A percentile compares a stretch with the other conserved stretches of the same genome.
Evolutionary conservation across 2,888 invertebrate species (phyloP).

Genomic region (Scaptodrosophila latifasciaeformis): DNA sequence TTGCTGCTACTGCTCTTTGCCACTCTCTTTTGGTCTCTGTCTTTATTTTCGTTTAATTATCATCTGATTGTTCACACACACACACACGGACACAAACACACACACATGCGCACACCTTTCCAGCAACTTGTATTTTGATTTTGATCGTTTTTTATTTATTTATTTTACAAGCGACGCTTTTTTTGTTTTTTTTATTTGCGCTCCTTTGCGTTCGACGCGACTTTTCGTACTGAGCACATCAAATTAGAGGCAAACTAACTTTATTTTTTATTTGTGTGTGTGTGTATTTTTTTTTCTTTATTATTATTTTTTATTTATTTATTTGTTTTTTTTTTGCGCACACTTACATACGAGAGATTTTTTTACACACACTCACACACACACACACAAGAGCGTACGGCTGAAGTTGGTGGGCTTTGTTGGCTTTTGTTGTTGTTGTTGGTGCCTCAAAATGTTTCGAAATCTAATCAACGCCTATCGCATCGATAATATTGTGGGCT

Average conservation of each 20-base stretch:
- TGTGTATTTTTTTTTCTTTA: not conserved
- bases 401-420: conserved; percentile 11
- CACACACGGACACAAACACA: too few species aligned
- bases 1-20: too few species aligned
- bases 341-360: conserved; percentile 21
- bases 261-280: conserved; percentile 7
- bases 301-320: not conserved
- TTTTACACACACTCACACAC: conserved; percentile 25
- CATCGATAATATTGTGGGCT: conserved; percentile 27
- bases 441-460: conserved; percentile 45
- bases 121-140: too few species aligned
- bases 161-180: too few species aligned
- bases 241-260: conserved; percentile 49
- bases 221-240: conserved; percentile 50
- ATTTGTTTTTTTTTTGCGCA: not conserved
- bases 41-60: too few species aligned
- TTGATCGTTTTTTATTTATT: too few species aligned
- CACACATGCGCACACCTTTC: too few species aligned
- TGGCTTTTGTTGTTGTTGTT: conserved; percentile 16
- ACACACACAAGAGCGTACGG: too few species aligned
- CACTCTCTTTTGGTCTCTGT: too few species aligned
- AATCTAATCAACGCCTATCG: conserved; percentile 58
- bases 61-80: too few species aligned
- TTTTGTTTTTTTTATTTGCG: too few species aligned
- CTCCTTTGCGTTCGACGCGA: conserved; percentile 44